A percentile compares a stretch with the other conserved stretches of the same genome.
Evolutionary conservation across 2,113 vertebrate species (phyloP).

Genomic region (Trematocara unimaculatum): DNA sequence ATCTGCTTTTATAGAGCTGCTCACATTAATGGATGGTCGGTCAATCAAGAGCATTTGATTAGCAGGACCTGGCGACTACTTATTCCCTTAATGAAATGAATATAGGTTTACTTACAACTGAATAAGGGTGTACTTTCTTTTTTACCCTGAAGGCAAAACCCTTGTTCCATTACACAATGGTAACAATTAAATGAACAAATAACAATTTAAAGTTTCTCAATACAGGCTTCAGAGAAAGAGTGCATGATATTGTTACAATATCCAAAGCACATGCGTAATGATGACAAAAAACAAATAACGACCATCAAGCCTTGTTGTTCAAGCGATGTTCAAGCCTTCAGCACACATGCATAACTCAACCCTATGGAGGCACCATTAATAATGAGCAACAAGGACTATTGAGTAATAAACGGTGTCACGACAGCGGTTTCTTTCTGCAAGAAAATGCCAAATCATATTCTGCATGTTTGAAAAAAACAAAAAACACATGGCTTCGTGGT

Average conservation of each 20-base stretch:
- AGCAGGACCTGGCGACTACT: background rate
- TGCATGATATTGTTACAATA: background rate
- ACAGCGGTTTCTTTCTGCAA: background rate
- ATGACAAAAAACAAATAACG: background rate
- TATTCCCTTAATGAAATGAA: background rate
- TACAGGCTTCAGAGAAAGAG: background rate
- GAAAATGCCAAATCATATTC: background rate
- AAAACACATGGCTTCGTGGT: fast-evolving
- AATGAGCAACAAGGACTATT: background rate
- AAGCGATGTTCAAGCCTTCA: background rate
- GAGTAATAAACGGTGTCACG: background rate
- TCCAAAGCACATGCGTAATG: background rate
- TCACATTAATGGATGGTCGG: background rate
- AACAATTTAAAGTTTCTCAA: background rate
- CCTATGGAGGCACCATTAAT: background rate
- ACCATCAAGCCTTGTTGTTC: background rate
- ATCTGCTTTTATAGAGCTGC: background rate
- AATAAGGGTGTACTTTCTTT: background rate
- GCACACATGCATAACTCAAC: background rate
- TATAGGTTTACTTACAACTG: background rate
- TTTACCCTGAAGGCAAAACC: background rate
- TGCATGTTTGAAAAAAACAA: background rate
- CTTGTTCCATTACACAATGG: background rate
- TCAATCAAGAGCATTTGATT: background rate
- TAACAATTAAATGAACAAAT: background rate